Percentiles rank a stretch among this genome's conserved stretches.
Conservation (phyloP, 2,888 invertebrate species). For the Tenthredo amoena region DNA sequence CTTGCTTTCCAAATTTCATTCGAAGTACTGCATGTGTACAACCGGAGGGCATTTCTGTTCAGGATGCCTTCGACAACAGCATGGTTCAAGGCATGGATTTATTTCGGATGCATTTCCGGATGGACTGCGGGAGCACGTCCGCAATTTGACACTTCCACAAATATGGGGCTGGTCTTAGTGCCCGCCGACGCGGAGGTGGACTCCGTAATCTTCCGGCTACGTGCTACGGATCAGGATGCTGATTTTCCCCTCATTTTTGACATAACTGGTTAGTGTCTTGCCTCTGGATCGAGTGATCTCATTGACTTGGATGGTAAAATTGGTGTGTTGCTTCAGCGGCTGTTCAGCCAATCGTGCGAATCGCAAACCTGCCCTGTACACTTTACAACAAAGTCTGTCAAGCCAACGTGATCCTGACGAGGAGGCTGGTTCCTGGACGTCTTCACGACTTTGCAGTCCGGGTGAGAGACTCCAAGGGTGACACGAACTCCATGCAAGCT, state of each 20-base stretch:
- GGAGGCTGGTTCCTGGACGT: slow-evolving; percentile 88
- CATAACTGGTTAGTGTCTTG: slow-evolving; percentile 82
- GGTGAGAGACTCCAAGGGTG: slow-evolving; percentile 88
- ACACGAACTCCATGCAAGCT: slow-evolving; percentile 87
- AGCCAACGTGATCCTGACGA: slow-evolving; percentile 90
- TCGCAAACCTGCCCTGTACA: slow-evolving; percentile 91
- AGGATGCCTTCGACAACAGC: slow-evolving; percentile 75
- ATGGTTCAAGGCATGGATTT: slow-evolving; percentile 75
- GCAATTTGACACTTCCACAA: slow-evolving; percentile 90
- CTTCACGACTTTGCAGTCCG: slow-evolving; percentile 89
- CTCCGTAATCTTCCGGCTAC: slow-evolving; percentile 91
- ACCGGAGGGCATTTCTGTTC: slow-evolving; percentile 25
- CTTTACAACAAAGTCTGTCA: slow-evolving; percentile 93
- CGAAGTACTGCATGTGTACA: neutral
- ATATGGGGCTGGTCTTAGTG: slow-evolving; percentile 90
- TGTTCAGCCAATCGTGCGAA: slow-evolving; percentile 87
- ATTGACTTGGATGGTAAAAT: neutral
- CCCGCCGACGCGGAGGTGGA: slow-evolving; percentile 92
- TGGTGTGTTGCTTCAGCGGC: slow-evolving; percentile 78
- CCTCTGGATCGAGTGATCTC: neutral
- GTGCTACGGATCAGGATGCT: slow-evolving; percentile 92
- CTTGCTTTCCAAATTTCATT: neutral
- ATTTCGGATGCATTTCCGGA: slow-evolving; percentile 71
- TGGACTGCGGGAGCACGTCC: slow-evolving; percentile 82
- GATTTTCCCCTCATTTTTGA: slow-evolving; percentile 93